Percentiles rank a stretch among this genome's conserved stretches.
phyloP scores from a whole-genome alignment of 2,888 invertebrate genomes.

The Himalopsyche japonica region DNA sequence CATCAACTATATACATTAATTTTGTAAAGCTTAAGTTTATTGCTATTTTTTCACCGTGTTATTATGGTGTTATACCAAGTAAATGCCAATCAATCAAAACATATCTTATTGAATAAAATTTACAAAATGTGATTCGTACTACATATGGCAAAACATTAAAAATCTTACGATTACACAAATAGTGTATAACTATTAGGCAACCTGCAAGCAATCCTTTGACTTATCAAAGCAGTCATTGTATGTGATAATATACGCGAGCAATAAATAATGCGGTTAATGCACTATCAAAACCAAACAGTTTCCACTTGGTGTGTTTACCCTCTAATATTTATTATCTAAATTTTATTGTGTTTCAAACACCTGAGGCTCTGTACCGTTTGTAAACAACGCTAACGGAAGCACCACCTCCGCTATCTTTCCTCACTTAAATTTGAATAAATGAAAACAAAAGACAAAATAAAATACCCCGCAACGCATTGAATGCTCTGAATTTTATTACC shows the following conservation, averaged over 20 bases:
- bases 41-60: too few relatives aligned
- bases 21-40: too few relatives aligned
- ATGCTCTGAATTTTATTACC: constrained; percentile 20
- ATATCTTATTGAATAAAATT: too few relatives aligned
- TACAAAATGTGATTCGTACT: too few relatives aligned
- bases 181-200: too few relatives aligned
- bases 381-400: constrained; percentile 11
- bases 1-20: too few relatives aligned
- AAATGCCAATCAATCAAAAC: too few relatives aligned
- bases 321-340: not conserved
- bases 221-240: not conserved
- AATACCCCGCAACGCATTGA: constrained; percentile 13
- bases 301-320: constrained; percentile 28
- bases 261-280: constrained; percentile 32
- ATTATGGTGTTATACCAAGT: too few relatives aligned
- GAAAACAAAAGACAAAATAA: constrained; percentile 31
- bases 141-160: too few relatives aligned
- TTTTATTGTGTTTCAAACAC: constrained; percentile 4
- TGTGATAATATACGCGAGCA: not conserved
- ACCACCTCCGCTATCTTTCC: constrained; percentile 18
- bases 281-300: constrained; percentile 15
- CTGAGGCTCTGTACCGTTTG: not conserved
- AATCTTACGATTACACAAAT: too few relatives aligned
- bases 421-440: constrained; percentile 35
- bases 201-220: not conserved